These are phyloP conservation scores for Pygoscelis antarcticus DNA, from an alignment of 2,113 vertebrate genomes.

Conservation along the genomic window DNA sequence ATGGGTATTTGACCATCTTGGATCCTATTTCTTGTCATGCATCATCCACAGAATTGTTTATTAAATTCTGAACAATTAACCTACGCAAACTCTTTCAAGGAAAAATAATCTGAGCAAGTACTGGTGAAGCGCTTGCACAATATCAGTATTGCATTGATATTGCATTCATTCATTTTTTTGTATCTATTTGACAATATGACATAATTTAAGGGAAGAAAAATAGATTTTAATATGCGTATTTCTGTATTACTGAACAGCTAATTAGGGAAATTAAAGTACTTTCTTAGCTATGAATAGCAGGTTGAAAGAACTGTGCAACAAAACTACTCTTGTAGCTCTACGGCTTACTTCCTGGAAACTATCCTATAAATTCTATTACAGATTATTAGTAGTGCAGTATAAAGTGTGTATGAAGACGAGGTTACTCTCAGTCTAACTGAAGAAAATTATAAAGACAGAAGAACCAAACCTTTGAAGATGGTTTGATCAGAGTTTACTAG, in stretches of 20 bases:
- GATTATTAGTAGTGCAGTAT: slow-evolving; percentile 1
- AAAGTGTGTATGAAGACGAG: neutral
- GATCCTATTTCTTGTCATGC: neutral
- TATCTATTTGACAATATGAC: neutral
- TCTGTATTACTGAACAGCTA: slow-evolving; percentile 13
- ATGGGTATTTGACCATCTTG: neutral
- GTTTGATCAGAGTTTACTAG: neutral
- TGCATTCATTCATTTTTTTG: neutral
- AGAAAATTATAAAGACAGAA: neutral
- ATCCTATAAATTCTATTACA: slow-evolving; percentile 9
- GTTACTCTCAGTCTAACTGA: neutral
- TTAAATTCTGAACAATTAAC: slow-evolving; percentile 18
- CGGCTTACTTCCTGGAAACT: slow-evolving; percentile 4
- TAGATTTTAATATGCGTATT: slow-evolving; percentile 1
- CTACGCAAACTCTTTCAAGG: neutral
- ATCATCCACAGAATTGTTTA: neutral
- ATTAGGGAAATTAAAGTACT: slow-evolving; percentile 24
- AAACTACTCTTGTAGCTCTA: neutral
- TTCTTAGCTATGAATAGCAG: neutral
- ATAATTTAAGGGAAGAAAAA: slow-evolving; percentile 25
- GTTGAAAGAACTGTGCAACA: neutral
- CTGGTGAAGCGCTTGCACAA: neutral
- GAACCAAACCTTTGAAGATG: neutral
- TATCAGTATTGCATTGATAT: neutral
- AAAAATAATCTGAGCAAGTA: neutral